Evolutionary conservation across 2,888 invertebrate species (phyloP), one percentile per base, ranked within the genome.

Genomic region (Ariolimax columbianus): DNA sequence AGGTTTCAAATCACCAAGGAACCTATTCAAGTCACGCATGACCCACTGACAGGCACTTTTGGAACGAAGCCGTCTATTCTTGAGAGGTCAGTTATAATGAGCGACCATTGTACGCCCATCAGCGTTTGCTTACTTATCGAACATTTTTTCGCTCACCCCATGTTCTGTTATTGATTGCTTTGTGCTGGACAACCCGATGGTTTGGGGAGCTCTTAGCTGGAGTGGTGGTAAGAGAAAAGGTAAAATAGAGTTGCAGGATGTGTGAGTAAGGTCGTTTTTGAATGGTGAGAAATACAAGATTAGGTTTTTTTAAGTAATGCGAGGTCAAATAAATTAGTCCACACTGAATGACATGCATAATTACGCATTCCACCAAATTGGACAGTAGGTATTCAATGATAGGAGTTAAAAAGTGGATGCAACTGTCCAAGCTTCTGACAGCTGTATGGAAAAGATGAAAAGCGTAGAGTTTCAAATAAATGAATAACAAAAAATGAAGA

Each of bases 131-230:
- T 73, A 73, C 47, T 40, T 73, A 73, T 73, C 73, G 73, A 73
- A 43, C n/a, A 73, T n/a, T 19, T 55, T 73, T 70, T n/a, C 43
- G 73, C 43, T 73, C 40, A 36, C 1, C n/a, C 36, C 43, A 43
- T 40, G 73, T 73, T 73, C 72, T 43, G 73, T 1, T 73, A 73
- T 73, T 38, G 73, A 73, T 73, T 73, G 73, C n/a, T 73, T 73
- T 73, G 73, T 30, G 73, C 73, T 73, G 73, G 73, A 73, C 73
- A 73, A 38, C n/a, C 47, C 30, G 14, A 30, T 23, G 73, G n/a
- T n/a, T 43, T 17, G 19, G 43, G n/a, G 47, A 47, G n/a, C 19
- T 2, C n/a, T 26, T n/a, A 30, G 7, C 3, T 2, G 73, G 17
- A 30, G 7, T 3, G 3, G 40, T 9, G 2, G 73, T n/a, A 7